Evolutionary conservation across 37 sponge, comb jelly and placozoan genomes (phyloP), one percentile per base, ranked within the genome.

Genomic region (Spongilla lacustris): DNA sequence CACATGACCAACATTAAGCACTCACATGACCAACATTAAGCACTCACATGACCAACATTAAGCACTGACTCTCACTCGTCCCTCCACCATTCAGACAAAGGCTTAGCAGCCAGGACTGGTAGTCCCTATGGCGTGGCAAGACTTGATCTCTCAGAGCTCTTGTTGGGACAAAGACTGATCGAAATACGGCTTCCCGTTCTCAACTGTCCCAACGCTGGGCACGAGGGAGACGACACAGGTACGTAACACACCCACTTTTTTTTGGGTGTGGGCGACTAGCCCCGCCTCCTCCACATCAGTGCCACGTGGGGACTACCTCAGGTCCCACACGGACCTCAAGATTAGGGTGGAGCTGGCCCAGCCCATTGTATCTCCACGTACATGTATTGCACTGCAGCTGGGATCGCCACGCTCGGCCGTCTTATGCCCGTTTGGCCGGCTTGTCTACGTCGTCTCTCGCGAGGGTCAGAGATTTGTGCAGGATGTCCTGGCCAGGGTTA

Each of bases 351-450:
- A 93, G 6, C 71, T 93, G n/a, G 32, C 69, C 21, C 75, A 90
- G 36, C 84, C 91, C 24, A 70, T 93, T 8, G n/a, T n/a, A n/a
- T n/a, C n/a, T n/a, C n/a, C n/a, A n/a, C 48, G 1, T 28, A 1
- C 27, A 22, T n/a, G 2, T 13, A 31, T 49, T 36, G 48, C 31
- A 17, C 46, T n/a, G n/a, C n/a, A n/a, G n/a, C n/a, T n/a, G n/a
- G n/a, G n/a, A n/a, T n/a, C n/a, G n/a, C n/a, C n/a, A n/a, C n/a
- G n/a, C n/a, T n/a, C n/a, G n/a, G n/a, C n/a, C n/a, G n/a, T n/a
- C n/a, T n/a, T n/a, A n/a, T 93, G 95, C 74, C 98, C 95, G n/a
- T 97, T 94, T 75, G 82, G 71, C 34, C 89, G 98, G 32, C 66
- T 95, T 24, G 92, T 97, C 69, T 97, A 88, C 83, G 48, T 86